Percentiles rank a stretch among this genome's conserved stretches.
Conservation (phyloP, 2,113 vertebrate species). For the Rafetus swinhoei region DNA sequence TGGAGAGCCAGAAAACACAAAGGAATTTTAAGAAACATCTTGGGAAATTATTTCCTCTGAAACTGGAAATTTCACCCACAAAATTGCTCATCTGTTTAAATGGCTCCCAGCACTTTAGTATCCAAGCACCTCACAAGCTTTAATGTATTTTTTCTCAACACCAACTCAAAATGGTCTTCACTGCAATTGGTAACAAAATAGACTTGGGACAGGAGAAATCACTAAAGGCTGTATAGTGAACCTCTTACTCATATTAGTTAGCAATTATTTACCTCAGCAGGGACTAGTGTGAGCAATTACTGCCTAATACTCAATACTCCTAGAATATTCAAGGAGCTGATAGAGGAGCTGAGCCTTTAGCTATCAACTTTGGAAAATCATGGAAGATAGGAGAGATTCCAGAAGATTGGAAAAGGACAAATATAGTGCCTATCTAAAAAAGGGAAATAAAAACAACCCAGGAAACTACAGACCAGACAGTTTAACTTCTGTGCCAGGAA, state of each 20-base stretch:
- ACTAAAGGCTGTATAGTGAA: neutral
- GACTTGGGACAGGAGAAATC: neutral
- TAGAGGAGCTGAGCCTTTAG: too few species aligned
- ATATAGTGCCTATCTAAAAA: too few species aligned
- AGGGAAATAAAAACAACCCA: too few species aligned
- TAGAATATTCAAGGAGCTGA: neutral
- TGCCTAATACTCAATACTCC: neutral
- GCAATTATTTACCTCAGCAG: neutral
- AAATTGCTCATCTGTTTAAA: neutral
- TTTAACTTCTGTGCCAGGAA: too few species aligned
- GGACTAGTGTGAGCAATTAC: accelerated
- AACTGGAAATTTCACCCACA: constrained; percentile 21
- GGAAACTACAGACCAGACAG: too few species aligned
- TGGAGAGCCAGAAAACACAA: constrained; percentile 54
- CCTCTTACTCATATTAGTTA: neutral
- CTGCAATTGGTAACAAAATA: neutral
- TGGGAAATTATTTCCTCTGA: constrained; percentile 51
- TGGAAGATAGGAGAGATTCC: too few species aligned
- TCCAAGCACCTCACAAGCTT: neutral
- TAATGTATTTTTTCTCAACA: neutral
- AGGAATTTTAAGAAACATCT: constrained; percentile 33
- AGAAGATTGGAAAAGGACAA: too few species aligned
- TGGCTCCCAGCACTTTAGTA: neutral
- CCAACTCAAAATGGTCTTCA: neutral
- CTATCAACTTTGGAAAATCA: too few species aligned